Percentiles rank a stretch among this genome's conserved stretches.
Conservation (phyloP, 2,113 vertebrate species). For the Percina caprodes region DNA sequence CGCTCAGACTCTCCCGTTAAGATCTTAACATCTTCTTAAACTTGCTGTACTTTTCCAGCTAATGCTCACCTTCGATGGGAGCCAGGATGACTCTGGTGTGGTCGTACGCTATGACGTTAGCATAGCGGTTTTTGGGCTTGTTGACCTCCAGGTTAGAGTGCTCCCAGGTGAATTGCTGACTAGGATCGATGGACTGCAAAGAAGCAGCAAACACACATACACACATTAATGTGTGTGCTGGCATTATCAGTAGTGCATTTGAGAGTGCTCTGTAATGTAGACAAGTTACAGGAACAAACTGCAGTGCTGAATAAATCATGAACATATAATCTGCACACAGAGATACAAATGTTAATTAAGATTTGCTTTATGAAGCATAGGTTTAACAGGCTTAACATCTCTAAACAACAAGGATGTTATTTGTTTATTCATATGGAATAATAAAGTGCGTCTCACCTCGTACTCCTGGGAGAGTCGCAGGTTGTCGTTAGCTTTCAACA, state of each 20-base stretch:
- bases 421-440: conserved; percentile 34
- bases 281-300: conserved; percentile 60
- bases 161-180: conserved; percentile 99
- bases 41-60: not conserved
- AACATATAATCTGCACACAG: conserved; percentile 35
- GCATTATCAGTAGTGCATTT: conserved; percentile 40
- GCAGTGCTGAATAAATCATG: conserved; percentile 73
- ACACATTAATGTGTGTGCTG: conserved; percentile 8
- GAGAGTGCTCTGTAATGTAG: conserved; percentile 48
- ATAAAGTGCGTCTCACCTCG: conserved; percentile 86
- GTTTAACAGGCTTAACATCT: conserved; percentile 51
- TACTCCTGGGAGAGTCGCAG: conserved; percentile 98
- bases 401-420: conserved; percentile 31
- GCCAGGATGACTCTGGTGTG: conserved; percentile 94
- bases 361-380: conserved; percentile 50
- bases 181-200: conserved; percentile 93
- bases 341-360: conserved; percentile 63
- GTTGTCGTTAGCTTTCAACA: conserved; percentile 98
- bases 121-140: conserved; percentile 98
- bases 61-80: conserved; percentile 89
- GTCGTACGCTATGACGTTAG: conserved; percentile 97
- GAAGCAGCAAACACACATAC: conserved; percentile 24
- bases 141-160: conserved; percentile 98
- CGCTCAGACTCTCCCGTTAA: conserved; percentile 36
- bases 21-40: conserved; percentile 31